Conservation (phyloP, 2,888 invertebrate genomes). For the Drosophila imparisetae region DNA sequence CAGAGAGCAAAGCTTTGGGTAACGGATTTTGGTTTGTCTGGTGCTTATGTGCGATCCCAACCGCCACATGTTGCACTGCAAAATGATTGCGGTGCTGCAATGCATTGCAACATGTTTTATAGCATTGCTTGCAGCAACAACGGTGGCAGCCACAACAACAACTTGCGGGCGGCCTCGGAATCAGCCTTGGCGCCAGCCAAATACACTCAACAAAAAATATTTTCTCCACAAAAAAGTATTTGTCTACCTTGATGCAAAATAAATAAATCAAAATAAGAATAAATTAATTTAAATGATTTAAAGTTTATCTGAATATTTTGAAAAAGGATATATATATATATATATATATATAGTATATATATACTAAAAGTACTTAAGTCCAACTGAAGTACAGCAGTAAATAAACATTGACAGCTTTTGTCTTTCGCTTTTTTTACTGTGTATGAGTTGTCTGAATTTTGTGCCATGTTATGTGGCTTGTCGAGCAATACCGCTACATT, state of each 20-base stretch:
- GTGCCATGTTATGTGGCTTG: conserved; percentile 63
- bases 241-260: background rate
- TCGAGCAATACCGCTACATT: conserved; percentile 67
- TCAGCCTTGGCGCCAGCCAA: conserved; percentile 6
- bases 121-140: conserved; percentile 50
- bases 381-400: background rate
- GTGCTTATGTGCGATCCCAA: conserved; percentile 34
- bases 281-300: background rate
- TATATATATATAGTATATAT: background rate
- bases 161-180: conserved; percentile 33
- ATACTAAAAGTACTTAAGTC: background rate
- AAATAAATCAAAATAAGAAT: background rate
- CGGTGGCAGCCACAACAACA: conserved; percentile 21
- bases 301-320: background rate
- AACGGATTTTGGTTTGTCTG: conserved; percentile 38
- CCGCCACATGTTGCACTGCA: conserved; percentile 54
- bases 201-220: conserved; percentile 10
- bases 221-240: background rate
- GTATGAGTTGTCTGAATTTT: conserved; percentile 26
- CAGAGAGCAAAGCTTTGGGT: conserved; percentile 11
- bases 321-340: background rate
- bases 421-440: conserved; percentile 5
- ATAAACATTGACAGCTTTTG: background rate
- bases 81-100: conserved; percentile 63
- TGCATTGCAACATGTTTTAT: conserved; percentile 70